Evolutionary conservation across 2,888 invertebrate species (phyloP), one percentile per base, ranked within the genome.

Genomic region (Ormia ochracea): DNA sequence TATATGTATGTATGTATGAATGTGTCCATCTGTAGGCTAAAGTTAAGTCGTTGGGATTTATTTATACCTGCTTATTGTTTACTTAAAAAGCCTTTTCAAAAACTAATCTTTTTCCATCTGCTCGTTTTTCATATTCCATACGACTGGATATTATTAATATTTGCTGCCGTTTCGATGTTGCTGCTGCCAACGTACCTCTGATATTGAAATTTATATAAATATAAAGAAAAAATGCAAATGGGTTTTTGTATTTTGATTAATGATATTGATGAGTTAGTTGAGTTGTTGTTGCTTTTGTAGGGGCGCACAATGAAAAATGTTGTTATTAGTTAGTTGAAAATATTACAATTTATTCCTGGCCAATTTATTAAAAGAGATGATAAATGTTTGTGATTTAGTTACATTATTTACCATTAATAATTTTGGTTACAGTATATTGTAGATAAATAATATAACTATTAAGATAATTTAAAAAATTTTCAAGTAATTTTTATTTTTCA

Each of bases 221-320:
- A 56, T 28, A 83, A 83, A 83, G 82, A 86, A 84, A 86, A 84
- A 86, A 87, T 87, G 87, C 87, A 87, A 86, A 86, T 87, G 85
- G 87, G 87, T 85, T 86, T 87, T 86, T 87, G 86, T 87, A 85
- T 87, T 86, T 85, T 86, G 86, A 86, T 86, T 87, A 86, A 86
- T 86, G 86, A 83, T 85, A 85, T 85, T 86, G 86, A 86, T 87
- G 86, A 86, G 87, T 87, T 84, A 87, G 87, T 86, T 85, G 69
- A 69, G 65, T 56, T 61, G 54, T 43, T 61, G 58, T 26, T 74
- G 50, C 50, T 68, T 38, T 17, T 36, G 10, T 41, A 12, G 41
- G 4, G 28, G 19, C 36, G 23, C 12, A 41, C 38, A 52, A 58
- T 58, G 41, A 65, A 69, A 66, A 21, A 52, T 21, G 6, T 56